Base-by-base conservation (phyloP, 2,888 invertebrate genomes). In the Yponomeuta cagnagella region DNA sequence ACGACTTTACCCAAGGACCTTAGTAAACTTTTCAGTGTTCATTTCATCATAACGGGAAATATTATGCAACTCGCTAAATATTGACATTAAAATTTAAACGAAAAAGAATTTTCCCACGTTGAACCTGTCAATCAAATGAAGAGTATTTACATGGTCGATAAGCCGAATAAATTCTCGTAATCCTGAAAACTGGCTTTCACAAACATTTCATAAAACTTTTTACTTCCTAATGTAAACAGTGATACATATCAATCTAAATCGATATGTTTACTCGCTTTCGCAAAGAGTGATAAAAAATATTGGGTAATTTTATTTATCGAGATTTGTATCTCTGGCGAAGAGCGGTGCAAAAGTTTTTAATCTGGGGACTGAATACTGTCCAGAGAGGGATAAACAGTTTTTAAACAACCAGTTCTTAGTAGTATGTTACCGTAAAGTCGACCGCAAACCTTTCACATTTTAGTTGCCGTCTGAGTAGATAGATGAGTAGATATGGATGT, bases 21-120 rank as follows among this genome's bases (percentile, higher is more conserved):
- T 33, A 5, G 33, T 33, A 5, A 33, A 2, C 3, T 4, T 33
- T 33, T 33, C 3, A 33, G 5, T 33, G 6, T 43, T 8, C 3
- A 43, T 6, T 43, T 43, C 43, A 43, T 43, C 43, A 8, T 43
- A 64, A 30, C 30, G 37, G 66, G 12, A 10, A 37, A 33, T 66
- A 43, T 64, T 64, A 30, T 30, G 8, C 31, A 64, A 30, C 1
- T 31, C 6, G 37, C n/a, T 43, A 23, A 48, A 52, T 68, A 10
- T 48, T 52, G 48, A 37, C 23, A 63, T 69, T 12, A 70, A 70
- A 66, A 48, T 68, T 63, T 71, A 30, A 33, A n/a, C 68, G 58
- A 68, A 71, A 68, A 58, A 8, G 9, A n/a, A 63, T 70, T 43
- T 71, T 71, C 71, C 63, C 71, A 71, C 71, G 71, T 23, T 23